Percentiles rank a stretch among this genome's conserved stretches.
Conservation (phyloP, 1,140 invertebrate species). For the Ooceraea biroi region DNA sequence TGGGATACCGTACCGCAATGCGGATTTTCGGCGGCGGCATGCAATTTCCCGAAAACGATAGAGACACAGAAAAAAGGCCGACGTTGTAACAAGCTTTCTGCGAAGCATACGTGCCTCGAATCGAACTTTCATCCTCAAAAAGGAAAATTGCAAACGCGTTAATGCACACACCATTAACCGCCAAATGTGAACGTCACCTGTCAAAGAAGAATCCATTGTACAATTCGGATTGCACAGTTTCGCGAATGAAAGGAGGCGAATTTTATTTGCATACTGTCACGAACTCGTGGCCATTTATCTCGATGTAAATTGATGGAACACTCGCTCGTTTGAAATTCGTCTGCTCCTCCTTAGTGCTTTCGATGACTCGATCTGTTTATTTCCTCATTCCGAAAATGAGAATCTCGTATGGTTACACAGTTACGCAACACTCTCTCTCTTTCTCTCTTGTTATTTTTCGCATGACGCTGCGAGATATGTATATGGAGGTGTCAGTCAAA, state of each 20-base stretch:
- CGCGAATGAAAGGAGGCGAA: neutral
- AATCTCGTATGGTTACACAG: neutral
- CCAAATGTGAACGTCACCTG: too few species aligned
- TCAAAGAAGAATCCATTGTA: neutral
- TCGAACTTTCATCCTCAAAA: neutral
- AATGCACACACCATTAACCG: too few species aligned
- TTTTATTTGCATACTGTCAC: slow-evolving; percentile 53
- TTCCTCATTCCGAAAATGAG: slow-evolving; percentile 37
- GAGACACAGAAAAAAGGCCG: neutral
- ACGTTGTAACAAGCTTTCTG: neutral
- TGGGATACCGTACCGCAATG: slow-evolving; percentile 28
- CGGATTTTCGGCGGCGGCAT: slow-evolving; percentile 35
- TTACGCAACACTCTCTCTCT: neutral
- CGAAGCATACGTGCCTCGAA: neutral
- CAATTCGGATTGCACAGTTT: neutral
- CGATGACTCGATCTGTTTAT: neutral
- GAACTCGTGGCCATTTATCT: slow-evolving; percentile 21
- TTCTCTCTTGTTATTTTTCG: slow-evolving; percentile 5
- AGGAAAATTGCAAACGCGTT: too few species aligned
- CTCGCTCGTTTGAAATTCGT: slow-evolving; percentile 6
- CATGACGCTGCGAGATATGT: slow-evolving; percentile 1
- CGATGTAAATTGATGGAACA: neutral
- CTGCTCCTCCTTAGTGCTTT: neutral
- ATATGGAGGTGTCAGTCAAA: slow-evolving; percentile 14
- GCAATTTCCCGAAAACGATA: slow-evolving; percentile 27